Conservation (phyloP, 2,888 invertebrate species). For the Tethea ocularis region DNA sequence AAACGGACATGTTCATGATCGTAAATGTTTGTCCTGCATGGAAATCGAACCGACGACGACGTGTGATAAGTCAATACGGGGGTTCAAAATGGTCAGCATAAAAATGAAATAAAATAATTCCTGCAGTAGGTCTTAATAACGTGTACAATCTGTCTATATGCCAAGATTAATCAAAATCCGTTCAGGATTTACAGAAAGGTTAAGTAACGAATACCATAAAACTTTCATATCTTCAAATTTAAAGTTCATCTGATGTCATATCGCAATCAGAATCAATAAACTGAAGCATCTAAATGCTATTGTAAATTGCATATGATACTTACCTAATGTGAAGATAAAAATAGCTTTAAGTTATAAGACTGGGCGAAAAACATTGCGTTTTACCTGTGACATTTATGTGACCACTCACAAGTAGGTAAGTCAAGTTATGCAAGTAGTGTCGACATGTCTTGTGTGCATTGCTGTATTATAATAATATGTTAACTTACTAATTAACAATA, state of each 20-base stretch:
- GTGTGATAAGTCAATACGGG: too few relatives aligned
- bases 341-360: background rate
- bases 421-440: background rate
- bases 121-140: too few relatives aligned
- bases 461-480: background rate
- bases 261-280: background rate
- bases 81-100: too few relatives aligned
- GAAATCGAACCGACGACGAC: too few relatives aligned
- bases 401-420: background rate
- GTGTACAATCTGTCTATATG: too few relatives aligned
- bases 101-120: too few relatives aligned
- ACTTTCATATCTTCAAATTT: background rate
- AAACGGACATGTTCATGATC: too few relatives aligned
- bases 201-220: too few relatives aligned
- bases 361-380: background rate
- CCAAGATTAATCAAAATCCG: too few relatives aligned
- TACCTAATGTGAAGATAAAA: background rate
- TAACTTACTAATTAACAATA: background rate
- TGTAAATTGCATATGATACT: background rate
- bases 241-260: background rate
- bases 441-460: background rate
- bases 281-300: background rate
- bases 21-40: too few relatives aligned
- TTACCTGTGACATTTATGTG: background rate
- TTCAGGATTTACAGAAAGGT: too few relatives aligned